These are phyloP conservation scores for Ptilonorhynchus violaceus DNA, from an alignment of 2,113 vertebrate species.

Conservation along the genomic window DNA sequence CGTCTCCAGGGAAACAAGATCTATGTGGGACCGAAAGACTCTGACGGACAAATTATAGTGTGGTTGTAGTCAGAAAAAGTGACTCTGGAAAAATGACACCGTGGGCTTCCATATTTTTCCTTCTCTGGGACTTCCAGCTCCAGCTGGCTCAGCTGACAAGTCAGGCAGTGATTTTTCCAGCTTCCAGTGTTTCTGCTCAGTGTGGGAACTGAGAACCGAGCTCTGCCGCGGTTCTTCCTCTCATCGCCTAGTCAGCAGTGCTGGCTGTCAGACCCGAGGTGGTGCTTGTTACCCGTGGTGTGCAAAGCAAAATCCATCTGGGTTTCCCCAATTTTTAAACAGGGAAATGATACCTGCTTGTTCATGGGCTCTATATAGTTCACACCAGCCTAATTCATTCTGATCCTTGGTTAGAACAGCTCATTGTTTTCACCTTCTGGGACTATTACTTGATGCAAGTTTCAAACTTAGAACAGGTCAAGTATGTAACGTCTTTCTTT, in stretches of 20 bases:
- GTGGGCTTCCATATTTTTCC: background rate
- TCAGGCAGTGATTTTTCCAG: background rate
- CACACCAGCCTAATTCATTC: background rate
- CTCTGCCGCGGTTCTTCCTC: background rate
- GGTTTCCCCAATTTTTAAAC: background rate
- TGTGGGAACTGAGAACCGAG: background rate
- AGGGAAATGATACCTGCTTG: background rate
- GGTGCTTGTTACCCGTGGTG: rapidly evolving
- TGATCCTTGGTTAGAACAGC: background rate
- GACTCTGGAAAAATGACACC: constrained; percentile 25
- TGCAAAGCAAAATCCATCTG: background rate
- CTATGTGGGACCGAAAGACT: background rate
- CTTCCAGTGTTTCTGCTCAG: background rate
- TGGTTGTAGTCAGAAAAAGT: background rate
- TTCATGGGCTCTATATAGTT: rapidly evolving
- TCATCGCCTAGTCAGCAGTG: background rate
- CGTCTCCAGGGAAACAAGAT: constrained; percentile 54
- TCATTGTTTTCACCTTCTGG: background rate
- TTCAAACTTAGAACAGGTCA: background rate
- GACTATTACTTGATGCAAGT: background rate
- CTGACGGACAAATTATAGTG: constrained; percentile 35
- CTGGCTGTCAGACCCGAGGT: rapidly evolving
- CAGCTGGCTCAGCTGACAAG: background rate
- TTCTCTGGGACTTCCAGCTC: background rate
- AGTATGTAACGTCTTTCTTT: background rate